A percentile compares a stretch with the other conserved stretches of the same genome.
Evolutionary conservation across 2,888 invertebrate species (phyloP).

Genomic region (Drosophila quasianomalipes): DNA sequence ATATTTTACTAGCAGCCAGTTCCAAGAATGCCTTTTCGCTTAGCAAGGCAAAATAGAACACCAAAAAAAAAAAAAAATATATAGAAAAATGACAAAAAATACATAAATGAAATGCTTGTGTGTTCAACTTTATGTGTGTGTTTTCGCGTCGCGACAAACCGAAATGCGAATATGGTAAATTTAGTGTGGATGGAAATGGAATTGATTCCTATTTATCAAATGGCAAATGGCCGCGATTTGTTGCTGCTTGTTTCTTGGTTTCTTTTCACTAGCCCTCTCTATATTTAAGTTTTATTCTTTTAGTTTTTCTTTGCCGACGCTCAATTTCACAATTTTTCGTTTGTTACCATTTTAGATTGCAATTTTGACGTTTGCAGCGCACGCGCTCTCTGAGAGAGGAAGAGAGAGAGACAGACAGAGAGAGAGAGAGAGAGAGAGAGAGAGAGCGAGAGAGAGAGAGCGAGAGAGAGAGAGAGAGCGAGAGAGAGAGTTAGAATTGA

Average conservation of each 20-base stretch:
- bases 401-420: not conserved
- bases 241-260: constrained; percentile 5
- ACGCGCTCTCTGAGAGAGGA: constrained; percentile 51
- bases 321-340: constrained; percentile 53
- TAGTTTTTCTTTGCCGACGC: constrained; percentile 23
- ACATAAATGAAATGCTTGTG: not conserved
- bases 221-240: constrained; percentile 7
- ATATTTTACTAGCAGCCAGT: constrained; percentile 1
- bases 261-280: constrained; percentile 5
- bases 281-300: constrained; percentile 30
- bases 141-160: constrained; percentile 29
- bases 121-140: constrained; percentile 13
- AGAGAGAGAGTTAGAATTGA: not conserved
- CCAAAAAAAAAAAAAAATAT: not conserved
- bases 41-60: not conserved
- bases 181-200: constrained; percentile 14
- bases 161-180: constrained; percentile 33
- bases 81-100: not conserved
- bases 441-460: not conserved
- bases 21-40: constrained; percentile 8
- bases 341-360: constrained; percentile 72
- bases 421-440: constrained; percentile 7
- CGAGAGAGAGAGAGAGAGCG: not conserved
- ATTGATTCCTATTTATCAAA: constrained; percentile 31
- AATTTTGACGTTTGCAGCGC: constrained; percentile 76